Evolutionary conservation across 1,140 invertebrate genomes (phyloP).

Genomic region (Macrocentrus cingulum): DNA sequence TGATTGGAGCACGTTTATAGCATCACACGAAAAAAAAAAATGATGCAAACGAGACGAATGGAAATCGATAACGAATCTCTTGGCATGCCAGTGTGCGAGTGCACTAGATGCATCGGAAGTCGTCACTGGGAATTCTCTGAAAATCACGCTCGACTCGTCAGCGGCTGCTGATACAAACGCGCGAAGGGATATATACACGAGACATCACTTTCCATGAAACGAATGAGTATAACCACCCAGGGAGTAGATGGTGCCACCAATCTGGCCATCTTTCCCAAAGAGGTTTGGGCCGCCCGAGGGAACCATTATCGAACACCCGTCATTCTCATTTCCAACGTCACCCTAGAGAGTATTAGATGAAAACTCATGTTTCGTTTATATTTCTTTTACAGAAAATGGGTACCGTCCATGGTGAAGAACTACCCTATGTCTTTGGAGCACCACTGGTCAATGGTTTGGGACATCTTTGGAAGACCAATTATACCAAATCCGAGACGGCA

Average conservation of each 20-base stretch:
- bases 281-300: neutral
- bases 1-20: conserved; percentile 1
- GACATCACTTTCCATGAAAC: conserved; percentile 2
- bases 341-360: conserved; percentile 3
- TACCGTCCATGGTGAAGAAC: conserved; percentile 85
- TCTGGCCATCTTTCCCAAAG: conserved; percentile 5
- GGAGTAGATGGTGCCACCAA: conserved; percentile 6
- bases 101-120: conserved; percentile 9
- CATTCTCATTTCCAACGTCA: conserved; percentile 11
- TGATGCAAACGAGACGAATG: neutral
- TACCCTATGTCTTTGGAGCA: conserved; percentile 87
- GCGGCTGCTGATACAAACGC: conserved; percentile 10
- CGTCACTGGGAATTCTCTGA: conserved; percentile 17
- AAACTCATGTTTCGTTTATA: too few species aligned
- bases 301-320: conserved; percentile 8
- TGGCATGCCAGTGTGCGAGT: neutral
- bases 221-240: conserved; percentile 14
- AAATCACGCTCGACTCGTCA: conserved; percentile 13
- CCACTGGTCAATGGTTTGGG: conserved; percentile 74
- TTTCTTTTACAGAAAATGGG: conserved; percentile 72
- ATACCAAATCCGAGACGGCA: conserved; percentile 76
- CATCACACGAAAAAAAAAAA: neutral
- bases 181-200: neutral
- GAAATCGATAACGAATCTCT: conserved; percentile 20
- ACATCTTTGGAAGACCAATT: conserved; percentile 76